Conservation (phyloP, 1,140 invertebrate genomes). For the Drosophila willistoni region DNA sequence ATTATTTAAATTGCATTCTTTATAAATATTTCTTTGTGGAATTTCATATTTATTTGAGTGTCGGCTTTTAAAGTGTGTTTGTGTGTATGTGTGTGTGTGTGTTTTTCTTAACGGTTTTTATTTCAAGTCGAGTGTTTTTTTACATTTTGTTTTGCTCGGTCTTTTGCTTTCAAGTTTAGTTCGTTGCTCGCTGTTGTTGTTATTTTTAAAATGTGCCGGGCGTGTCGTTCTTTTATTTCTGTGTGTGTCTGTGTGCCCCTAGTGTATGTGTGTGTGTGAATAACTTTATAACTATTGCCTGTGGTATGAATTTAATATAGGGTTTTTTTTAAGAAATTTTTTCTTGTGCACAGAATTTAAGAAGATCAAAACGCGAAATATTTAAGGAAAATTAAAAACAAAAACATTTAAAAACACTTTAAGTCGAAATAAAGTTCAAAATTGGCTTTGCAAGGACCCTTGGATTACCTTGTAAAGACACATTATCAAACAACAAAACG, state of each 20-base stretch:
- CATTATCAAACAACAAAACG: background rate
- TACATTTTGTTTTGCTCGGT: slow-evolving; percentile 9
- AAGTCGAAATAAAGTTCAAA: slow-evolving; percentile 25
- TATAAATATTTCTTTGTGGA: too few relatives aligned
- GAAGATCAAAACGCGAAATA: background rate
- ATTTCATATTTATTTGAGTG: background rate
- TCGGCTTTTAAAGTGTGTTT: background rate
- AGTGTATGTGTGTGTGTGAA: background rate
- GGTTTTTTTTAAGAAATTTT: slow-evolving; percentile 22
- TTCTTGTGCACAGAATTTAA: slow-evolving; percentile 20
- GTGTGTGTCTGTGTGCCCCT: background rate
- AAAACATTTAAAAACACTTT: background rate
- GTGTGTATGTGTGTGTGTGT: too few relatives aligned
- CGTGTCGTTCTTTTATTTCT: background rate
- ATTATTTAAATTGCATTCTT: background rate
- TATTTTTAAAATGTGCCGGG: background rate
- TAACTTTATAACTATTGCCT: slow-evolving; percentile 4
- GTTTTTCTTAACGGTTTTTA: background rate
- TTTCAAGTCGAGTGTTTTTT: background rate
- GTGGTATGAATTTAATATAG: slow-evolving; percentile 12
- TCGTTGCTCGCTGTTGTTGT: slow-evolving; percentile 3
- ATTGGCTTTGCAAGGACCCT: slow-evolving; percentile 71
- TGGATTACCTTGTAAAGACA: slow-evolving; percentile 73
- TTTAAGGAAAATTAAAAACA: too few relatives aligned
- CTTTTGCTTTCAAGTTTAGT: background rate